Evolutionary conservation across 1,140 invertebrate genomes (phyloP).

Genomic region (Anoplolepis gracilipes): DNA sequence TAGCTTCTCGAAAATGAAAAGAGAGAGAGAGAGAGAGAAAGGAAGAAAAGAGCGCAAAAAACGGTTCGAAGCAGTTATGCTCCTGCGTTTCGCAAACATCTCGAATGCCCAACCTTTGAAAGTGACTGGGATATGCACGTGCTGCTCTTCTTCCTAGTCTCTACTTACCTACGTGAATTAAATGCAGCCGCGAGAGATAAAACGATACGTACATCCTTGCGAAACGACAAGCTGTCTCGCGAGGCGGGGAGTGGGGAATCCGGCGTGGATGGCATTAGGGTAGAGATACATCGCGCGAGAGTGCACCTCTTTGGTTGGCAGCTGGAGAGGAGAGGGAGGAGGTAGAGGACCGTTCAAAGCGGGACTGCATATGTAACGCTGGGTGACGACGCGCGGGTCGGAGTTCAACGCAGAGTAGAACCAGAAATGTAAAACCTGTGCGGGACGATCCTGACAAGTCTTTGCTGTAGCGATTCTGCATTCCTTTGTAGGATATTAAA

Average conservation of each 20-base stretch:
- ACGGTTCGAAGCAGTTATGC: conserved; percentile 59
- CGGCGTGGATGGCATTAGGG: not conserved
- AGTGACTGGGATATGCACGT: conserved; percentile 75
- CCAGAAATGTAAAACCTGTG: conserved; percentile 65
- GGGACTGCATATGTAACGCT: conserved; percentile 65
- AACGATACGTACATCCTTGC: conserved; percentile 75
- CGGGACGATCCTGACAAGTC: conserved; percentile 41
- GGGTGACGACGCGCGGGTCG: conserved; percentile 69
- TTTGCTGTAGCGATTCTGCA: conserved; percentile 56
- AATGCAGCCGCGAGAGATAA: conserved; percentile 72
- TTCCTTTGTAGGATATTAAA: conserved; percentile 33
- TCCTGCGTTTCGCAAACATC: conserved; percentile 74
- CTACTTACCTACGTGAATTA: conserved; percentile 74
- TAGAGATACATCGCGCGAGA: conserved; percentile 29
- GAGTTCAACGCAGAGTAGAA: conserved; percentile 63
- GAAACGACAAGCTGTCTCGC: conserved; percentile 71
- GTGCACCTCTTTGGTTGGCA: conserved; percentile 20
- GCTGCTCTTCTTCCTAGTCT: conserved; percentile 76
- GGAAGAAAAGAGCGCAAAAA: not conserved
- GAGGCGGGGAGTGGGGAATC: conserved; percentile 16
- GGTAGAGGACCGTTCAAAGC: conserved; percentile 10
- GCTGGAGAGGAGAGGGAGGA: too few relatives aligned
- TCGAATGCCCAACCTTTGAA: conserved; percentile 76
- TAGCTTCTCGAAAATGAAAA: conserved; percentile 6
- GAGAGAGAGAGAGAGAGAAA: not conserved